Evolutionary conservation across 2,888 invertebrate genomes (phyloP), one percentile per base, ranked within the genome.

Genomic region (Tineola bisselliella): DNA sequence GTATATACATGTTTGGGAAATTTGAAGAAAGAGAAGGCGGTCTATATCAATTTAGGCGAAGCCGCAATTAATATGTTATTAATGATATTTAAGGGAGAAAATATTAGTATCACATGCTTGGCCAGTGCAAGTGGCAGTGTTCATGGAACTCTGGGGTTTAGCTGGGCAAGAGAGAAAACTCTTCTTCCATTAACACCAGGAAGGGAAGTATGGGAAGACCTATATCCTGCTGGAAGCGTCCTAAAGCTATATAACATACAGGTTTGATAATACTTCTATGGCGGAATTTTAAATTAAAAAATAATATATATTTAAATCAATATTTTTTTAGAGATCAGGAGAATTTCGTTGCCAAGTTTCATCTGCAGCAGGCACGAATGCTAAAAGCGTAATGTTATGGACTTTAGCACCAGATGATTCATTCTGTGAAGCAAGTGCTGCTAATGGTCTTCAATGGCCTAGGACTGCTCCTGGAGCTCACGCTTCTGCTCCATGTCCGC

Each of bases 181-280:
- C 81, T 95, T 12, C 88, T 95, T 18, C 92, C 92, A 57, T 88
- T 94, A 63, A 90, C 90, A 60, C 92, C 93, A 0, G 92, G 91
- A 6, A 88, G 89, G n/a, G 93, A 93, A 69, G 92, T 93, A 67
- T 94, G 94, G 91, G 95, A 95, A 72, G 94, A 95, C 70, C 86
- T 95, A 25, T 93, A 91, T 74, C 95, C 95, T 0, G 91, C 93
- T 62, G 95, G 95, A 8, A 94, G 93, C 69, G 92, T 95, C 61
- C 81, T 95, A 5, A 93, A 93, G 72, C 90, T 95, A 30, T 91
- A 90, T 67, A 92, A 92, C 67, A 90, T 93, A 56, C 93, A 93
- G 88, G 94, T 93, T 77, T 71, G 74, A 17, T 19, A 12, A n/a
- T n/a, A n/a, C n/a, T n/a, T n/a, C n/a, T n/a, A 44, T n/a, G 13